Conservation (phyloP, 1,140 invertebrate genomes). For the Leptopilina clavipes region DNA sequence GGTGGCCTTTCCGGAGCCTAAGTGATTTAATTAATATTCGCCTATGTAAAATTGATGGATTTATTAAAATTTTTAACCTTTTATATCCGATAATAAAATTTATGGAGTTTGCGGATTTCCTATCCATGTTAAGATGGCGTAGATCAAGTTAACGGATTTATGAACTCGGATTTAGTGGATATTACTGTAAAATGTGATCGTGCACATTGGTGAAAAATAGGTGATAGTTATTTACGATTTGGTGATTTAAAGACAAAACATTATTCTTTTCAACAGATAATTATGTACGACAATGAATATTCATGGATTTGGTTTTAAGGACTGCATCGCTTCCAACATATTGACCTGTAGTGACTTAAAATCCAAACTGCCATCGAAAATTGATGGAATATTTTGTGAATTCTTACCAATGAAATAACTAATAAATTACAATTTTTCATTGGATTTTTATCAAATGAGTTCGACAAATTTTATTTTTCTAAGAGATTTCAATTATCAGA, state of each 20-base stretch:
- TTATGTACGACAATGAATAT: constrained; percentile 9
- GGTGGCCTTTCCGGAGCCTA: constrained; percentile 75
- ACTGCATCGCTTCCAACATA: constrained; percentile 24
- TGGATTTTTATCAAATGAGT: constrained; percentile 39
- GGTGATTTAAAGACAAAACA: not conserved
- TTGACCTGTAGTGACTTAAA: constrained; percentile 34
- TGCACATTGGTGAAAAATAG: constrained; percentile 41
- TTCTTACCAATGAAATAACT: constrained; percentile 22
- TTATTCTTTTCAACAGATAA: not conserved
- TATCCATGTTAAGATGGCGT: constrained; percentile 25
- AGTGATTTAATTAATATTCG: constrained; percentile 71
- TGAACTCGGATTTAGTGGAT: constrained; percentile 40
- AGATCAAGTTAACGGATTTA: constrained; percentile 36
- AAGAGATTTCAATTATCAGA: not conserved
- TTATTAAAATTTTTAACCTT: constrained; percentile 56
- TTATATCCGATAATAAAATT: constrained; percentile 40
- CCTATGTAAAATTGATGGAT: constrained; percentile 56
- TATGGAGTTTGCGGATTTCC: constrained; percentile 8
- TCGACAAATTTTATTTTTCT: not conserved
- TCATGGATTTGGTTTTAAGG: constrained; percentile 33
- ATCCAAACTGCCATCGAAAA: constrained; percentile 29
- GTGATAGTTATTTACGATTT: constrained; percentile 15
- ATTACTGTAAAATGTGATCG: constrained; percentile 4
- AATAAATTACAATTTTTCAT: constrained; percentile 39
- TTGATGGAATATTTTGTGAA: constrained; percentile 37